These are phyloP conservation scores for Erebia epiphron DNA, from an alignment of 2,888 invertebrate genomes.

Conservation along the genomic window DNA sequence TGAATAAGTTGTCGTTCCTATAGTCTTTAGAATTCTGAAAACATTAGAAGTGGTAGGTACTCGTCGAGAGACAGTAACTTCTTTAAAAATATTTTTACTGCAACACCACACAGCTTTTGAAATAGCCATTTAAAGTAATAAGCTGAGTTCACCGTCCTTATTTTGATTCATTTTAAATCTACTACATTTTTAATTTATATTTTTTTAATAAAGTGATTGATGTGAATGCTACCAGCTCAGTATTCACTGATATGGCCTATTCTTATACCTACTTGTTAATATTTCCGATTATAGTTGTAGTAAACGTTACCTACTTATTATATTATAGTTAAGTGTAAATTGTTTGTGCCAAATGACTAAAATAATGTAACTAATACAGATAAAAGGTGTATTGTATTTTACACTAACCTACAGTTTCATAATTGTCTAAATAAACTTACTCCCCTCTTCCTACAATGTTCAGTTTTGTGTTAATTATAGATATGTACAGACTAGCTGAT, in stretches of 20 bases:
- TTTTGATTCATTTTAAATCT: slow-evolving; percentile 20
- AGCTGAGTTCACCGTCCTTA: slow-evolving; percentile 30
- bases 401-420: slow-evolving; percentile 18
- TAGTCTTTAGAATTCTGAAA: slow-evolving; percentile 26
- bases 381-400: slow-evolving; percentile 20
- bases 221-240: slow-evolving; percentile 55
- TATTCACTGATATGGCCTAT: slow-evolving; percentile 4
- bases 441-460: slow-evolving; percentile 38
- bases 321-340: slow-evolving; percentile 31
- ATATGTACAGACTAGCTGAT: slow-evolving; percentile 49
- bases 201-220: slow-evolving; percentile 13
- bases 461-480: slow-evolving; percentile 39
- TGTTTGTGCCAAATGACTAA: slow-evolving; percentile 44
- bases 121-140: slow-evolving; percentile 12
- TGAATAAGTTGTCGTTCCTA: slow-evolving; percentile 19
- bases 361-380: slow-evolving; percentile 13
- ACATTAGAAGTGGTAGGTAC: background rate
- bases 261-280: background rate
- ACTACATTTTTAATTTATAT: background rate
- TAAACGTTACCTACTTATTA: slow-evolving; percentile 19
- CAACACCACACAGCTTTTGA: slow-evolving; percentile 14
- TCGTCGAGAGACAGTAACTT: background rate
- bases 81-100: slow-evolving; percentile 1
- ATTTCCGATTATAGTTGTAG: slow-evolving; percentile 1
- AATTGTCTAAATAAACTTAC: slow-evolving; percentile 37